Base-by-base conservation (phyloP, 2,113 vertebrate genomes). In the Setophaga coronata region DNA sequence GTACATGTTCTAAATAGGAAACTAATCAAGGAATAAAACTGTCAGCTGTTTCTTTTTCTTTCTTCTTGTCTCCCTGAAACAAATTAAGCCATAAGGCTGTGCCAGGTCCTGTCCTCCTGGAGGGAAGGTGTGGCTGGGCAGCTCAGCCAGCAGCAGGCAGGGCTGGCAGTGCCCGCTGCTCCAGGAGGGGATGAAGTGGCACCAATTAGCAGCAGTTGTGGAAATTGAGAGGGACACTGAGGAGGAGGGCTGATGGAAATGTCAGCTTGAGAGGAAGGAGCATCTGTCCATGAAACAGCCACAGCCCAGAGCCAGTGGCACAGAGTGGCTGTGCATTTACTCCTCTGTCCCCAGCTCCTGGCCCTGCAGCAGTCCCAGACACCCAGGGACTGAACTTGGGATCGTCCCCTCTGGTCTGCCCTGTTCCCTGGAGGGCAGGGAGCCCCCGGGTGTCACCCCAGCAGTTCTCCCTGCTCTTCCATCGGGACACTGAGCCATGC, bases 401-500 rank as follows among this genome's bases (percentile, higher is more conserved):
- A 10, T 8, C 25, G 24, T 43, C 72, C 43, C 19, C 42, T 38
- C 60, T 2, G 29, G 18, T 47, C 31, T 18, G 33, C 36, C 5
- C 17, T 10, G 36, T 8, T 92, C n/a, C 48, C 38, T 8, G 9
- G 5, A 45, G 14, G 65, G 34, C 48, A 36, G 47, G 28, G 1
- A 3, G 40, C 11, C 14, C 31, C 36, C 4, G 9, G 7, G 1
- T 29, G 43, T 25, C 8, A 40, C 23, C 4, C 24, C 24, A 33
- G 9, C 4, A 1, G 12, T 25, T 36, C 36, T 61, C 40, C n/a
- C n/a, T 66, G 18, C 57, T 69, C 15, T n/a, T 24, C 76, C 54
- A 3, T 6, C 31, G 20, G 38, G 42, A 21, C 56, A 6, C 34
- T 0, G 24, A 62, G 62, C 57, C 14, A 2, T 0, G 14, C 25